phyloP scores from a whole-genome alignment of 2,113 vertebrate genomes.

The Zonotrichia leucophrys region DNA sequence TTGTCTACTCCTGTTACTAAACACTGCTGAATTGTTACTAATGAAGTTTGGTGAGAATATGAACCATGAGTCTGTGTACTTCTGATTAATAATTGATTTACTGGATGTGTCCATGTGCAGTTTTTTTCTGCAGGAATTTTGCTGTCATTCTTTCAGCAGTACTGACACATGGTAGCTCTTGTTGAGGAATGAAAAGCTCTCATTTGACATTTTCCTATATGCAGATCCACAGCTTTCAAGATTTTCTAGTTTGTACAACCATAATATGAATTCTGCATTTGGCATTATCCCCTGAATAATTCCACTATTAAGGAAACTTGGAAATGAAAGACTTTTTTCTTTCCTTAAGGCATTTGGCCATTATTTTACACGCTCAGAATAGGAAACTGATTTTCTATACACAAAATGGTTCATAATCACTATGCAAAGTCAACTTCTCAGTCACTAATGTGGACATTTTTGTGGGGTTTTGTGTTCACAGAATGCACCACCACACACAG shows the following conservation, averaged over 20 bases:
- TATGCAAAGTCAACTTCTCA: neutral
- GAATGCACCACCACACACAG: neutral
- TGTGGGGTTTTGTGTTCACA: neutral
- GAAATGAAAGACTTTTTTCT: neutral
- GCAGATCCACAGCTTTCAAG: neutral
- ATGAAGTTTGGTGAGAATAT: neutral
- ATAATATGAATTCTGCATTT: neutral
- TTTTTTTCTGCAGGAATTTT: neutral
- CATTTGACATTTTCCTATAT: neutral
- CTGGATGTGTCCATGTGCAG: neutral
- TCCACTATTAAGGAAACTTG: neutral
- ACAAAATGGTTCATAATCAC: neutral
- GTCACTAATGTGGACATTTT: neutral
- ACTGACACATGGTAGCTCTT: neutral
- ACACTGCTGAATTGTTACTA: neutral
- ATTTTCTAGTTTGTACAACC: neutral
- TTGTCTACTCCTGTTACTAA: neutral
- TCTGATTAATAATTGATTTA: neutral
- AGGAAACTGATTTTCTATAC: neutral
- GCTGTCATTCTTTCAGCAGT: neutral
- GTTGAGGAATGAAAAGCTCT: neutral
- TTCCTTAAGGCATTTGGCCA: neutral
- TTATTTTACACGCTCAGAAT: neutral
- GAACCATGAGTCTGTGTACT: neutral
- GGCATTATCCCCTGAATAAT: neutral